Evolutionary conservation across 2,888 invertebrate genomes (phyloP).

Genomic region (Epirrhoe tristata): DNA sequence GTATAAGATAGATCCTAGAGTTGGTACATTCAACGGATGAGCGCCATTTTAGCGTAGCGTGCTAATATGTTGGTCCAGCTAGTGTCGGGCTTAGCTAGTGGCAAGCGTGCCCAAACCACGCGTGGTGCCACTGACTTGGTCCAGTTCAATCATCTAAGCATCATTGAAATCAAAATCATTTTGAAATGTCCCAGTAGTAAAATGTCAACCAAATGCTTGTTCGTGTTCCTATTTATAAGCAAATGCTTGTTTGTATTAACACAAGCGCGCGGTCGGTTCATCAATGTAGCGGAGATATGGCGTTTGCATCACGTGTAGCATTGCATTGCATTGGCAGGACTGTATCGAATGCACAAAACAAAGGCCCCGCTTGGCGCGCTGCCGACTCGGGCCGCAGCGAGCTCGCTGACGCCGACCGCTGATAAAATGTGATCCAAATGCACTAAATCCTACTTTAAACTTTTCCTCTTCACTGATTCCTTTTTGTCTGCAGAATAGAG

Average conservation of each 20-base stretch:
- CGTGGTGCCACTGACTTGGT: too few species aligned
- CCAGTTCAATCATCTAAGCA: too few species aligned
- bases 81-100: too few species aligned
- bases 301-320: background rate
- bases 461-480: background rate
- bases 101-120: too few species aligned
- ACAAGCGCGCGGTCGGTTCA: background rate
- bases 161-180: background rate
- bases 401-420: background rate
- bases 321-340: background rate
- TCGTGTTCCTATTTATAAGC: too few species aligned
- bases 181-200: too few species aligned
- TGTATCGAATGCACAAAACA: background rate
- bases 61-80: too few species aligned
- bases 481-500: background rate
- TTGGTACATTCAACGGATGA: too few species aligned
- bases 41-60: too few species aligned
- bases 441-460: conserved; percentile 1
- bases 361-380: conserved; percentile 25
- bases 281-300: background rate
- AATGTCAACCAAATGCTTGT: too few species aligned
- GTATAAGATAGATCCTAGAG: too few species aligned
- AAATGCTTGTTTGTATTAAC: background rate
- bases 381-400: conserved; percentile 14
- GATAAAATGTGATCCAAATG: conserved; percentile 4